Evolutionary conservation across 2,113 vertebrate genomes (phyloP).

Genomic region (Hypanus sabinus): DNA sequence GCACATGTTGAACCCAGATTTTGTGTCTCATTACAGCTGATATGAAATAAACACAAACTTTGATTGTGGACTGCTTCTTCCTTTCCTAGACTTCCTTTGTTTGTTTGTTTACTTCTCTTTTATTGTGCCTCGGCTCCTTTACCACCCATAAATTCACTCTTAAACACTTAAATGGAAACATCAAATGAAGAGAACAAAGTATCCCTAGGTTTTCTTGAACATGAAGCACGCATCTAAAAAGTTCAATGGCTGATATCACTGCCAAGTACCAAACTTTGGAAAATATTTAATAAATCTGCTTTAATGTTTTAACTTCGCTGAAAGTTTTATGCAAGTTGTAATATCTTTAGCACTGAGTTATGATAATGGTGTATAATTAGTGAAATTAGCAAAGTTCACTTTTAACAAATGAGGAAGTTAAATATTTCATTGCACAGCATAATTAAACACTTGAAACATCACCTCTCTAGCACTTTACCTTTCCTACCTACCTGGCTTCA

Average conservation of each 20-base stretch:
- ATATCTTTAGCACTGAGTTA: neutral
- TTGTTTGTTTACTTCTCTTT: conserved; percentile 4
- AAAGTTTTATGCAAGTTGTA: neutral
- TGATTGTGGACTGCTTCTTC: conserved; percentile 19
- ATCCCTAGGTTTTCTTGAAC: neutral
- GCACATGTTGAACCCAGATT: conserved; percentile 27
- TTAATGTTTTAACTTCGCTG: neutral
- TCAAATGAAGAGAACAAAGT: neutral
- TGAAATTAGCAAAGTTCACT: neutral
- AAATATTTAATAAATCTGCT: neutral
- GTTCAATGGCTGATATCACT: neutral
- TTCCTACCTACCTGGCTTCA: no score
- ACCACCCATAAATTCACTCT: neutral
- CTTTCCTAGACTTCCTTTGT: conserved; percentile 19
- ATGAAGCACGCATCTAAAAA: neutral
- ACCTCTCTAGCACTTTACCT: no score
- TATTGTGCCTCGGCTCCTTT: neutral
- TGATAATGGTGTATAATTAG: neutral
- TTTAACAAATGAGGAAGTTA: conserved; percentile 11
- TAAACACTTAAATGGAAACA: conserved; percentile 23
- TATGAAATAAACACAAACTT: conserved; percentile 3
- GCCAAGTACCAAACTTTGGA: neutral
- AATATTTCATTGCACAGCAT: neutral
- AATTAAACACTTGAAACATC: conserved; percentile 23
- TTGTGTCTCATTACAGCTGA: conserved; percentile 32